Base-by-base conservation (phyloP, 2,113 vertebrate species). In the Eretmodus cyanostictus region DNA sequence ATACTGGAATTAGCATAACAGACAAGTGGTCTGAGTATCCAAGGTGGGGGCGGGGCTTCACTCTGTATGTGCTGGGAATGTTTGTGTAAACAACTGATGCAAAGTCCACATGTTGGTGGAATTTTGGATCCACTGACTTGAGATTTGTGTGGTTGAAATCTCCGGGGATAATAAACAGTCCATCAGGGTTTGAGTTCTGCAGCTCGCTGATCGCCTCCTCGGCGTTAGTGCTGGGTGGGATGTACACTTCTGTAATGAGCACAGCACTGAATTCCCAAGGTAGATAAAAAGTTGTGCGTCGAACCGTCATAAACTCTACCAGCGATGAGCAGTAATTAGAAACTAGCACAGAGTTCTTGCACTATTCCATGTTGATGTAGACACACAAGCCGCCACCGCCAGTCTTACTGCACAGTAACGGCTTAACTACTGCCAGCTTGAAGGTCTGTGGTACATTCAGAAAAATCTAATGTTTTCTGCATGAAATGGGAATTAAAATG, bases 281-380 rank as follows among this genome's bases (percentile, higher is more conserved):
- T 34, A 7, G 57, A 61, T 61, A 1, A 61, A 0, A 61, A 2
- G 29, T 34, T 61, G 29, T 34, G 29, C 29, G 0, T 61, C 2
- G 9, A 61, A 61, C 57, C 0, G 0, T 61, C 29, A 61, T 34
- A 61, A 34, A 61, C 0, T 19, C 29, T 34, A 10, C 57, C 57
- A 61, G 57, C 16, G 16, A 0, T 6, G 16, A 61, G 29, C 29
- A 19, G 29, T 19, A 61, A 61, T 61, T 0, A 61, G 57, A 61
- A 61, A 61, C 57, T 1, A 61, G 29, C 57, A 10, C 57, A 61
- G 29, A 61, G 57, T 34, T 34, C 57, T 34, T 61, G 29, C 29
- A 3, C 57, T 61, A 34, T 6, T 61, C 57, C 29, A 19, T 0
- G 29, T 63, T 63, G 29, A 63, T 34, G 59, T 7, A 3, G 0